These are phyloP conservation scores for Athetis lepigone DNA, from an alignment of 2,888 invertebrate genomes.

Conservation along the genomic window DNA sequence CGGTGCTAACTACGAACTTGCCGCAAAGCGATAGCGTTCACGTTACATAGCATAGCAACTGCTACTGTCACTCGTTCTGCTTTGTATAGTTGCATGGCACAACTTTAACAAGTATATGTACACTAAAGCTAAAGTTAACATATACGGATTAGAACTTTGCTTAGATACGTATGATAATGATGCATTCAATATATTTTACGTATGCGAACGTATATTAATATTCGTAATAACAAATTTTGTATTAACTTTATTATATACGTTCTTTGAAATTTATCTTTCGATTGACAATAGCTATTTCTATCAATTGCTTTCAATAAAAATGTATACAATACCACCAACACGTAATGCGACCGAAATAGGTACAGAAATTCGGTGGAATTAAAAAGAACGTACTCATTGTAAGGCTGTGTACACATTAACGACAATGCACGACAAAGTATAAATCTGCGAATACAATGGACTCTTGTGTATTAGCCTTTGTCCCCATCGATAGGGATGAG, in stretches of 20 bases:
- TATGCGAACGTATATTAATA: conserved; percentile 4
- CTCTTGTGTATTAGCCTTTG: conserved; percentile 84
- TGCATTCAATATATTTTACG: conserved; percentile 29
- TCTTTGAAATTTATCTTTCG: background rate
- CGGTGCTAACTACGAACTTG: conserved; percentile 66
- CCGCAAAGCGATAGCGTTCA: conserved; percentile 63
- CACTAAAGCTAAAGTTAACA: conserved; percentile 34
- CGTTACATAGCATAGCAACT: conserved; percentile 59
- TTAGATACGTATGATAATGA: conserved; percentile 15
- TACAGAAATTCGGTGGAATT: conserved; percentile 72
- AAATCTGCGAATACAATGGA: conserved; percentile 87
- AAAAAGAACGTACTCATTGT: conserved; percentile 80
- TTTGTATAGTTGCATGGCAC: conserved; percentile 59
- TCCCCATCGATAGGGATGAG: conserved; percentile 85
- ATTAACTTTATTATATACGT: background rate
- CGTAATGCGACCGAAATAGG: conserved; percentile 44
- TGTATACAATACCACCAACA: conserved; percentile 21
- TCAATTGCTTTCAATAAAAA: conserved; percentile 29
- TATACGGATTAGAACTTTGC: conserved; percentile 28
- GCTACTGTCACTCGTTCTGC: conserved; percentile 50
- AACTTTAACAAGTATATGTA: conserved; percentile 53
- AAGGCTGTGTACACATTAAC: conserved; percentile 86
- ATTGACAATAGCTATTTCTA: conserved; percentile 34
- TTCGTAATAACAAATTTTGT: background rate
- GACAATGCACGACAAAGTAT: conserved; percentile 85